Percentiles rank a stretch among this genome's conserved stretches.
phyloP scores from a whole-genome alignment of 37 sponge, comb jelly and placozoan species.

The Dysidea cf. avara region DNA sequence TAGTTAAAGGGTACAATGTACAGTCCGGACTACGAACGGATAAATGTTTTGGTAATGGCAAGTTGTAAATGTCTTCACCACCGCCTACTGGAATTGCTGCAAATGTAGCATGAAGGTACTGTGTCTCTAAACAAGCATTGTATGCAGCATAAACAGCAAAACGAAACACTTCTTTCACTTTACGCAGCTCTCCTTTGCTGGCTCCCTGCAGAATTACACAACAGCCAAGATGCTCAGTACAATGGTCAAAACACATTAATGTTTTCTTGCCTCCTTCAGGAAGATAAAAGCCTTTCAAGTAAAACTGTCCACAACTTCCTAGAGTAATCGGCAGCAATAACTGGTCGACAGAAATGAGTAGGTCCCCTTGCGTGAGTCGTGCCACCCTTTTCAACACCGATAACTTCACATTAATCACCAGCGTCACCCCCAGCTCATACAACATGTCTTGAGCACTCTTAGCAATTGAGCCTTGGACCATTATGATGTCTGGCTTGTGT shows the following conservation, averaged over 20 bases:
- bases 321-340: constrained; percentile 67
- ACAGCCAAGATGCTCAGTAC: constrained; percentile 69
- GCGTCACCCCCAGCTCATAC: constrained; percentile 70
- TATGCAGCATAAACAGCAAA: constrained; percentile 74
- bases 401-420: constrained; percentile 87
- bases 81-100: constrained; percentile 7
- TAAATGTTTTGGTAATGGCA: too few species aligned
- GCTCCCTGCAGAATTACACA: constrained; percentile 83
- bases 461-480: constrained; percentile 88
- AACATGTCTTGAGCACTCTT: constrained; percentile 87
- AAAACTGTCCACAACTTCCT: constrained; percentile 87
- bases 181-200: constrained; percentile 48
- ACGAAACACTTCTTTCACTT: constrained; percentile 76
- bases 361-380: constrained; percentile 69
- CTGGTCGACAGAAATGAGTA: constrained; percentile 78
- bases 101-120: constrained; percentile 66
- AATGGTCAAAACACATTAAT: constrained; percentile 90
- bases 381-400: constrained; percentile 83
- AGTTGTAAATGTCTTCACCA: neutral
- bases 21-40: too few species aligned
- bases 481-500: constrained; percentile 78
- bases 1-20: too few species aligned
- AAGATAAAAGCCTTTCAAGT: constrained; percentile 60
- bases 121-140: constrained; percentile 77
- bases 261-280: constrained; percentile 77